phyloP scores from a whole-genome alignment of 2,113 vertebrate species.

The Rutilus rutilus region DNA sequence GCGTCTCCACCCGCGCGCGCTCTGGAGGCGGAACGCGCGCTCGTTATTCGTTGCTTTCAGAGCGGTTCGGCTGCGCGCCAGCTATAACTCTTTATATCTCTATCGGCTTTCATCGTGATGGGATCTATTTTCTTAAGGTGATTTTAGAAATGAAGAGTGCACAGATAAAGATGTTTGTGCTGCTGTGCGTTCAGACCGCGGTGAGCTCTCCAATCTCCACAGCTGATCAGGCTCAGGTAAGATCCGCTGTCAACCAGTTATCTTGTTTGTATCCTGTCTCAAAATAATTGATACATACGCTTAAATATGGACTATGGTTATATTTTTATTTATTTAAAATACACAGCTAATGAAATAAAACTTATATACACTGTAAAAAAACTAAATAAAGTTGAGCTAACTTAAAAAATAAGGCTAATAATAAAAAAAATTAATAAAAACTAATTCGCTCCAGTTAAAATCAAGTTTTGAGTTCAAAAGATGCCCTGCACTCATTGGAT shows the following conservation, averaged over 20 bases:
- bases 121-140: neutral
- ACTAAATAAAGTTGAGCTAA: no score
- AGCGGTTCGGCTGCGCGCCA: neutral
- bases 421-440: no score
- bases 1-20: neutral
- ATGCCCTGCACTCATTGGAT: no score
- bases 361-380: no score
- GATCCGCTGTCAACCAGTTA: neutral
- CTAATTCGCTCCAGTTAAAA: no score
- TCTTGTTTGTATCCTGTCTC: no score
- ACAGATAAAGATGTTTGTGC: neutral
- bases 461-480: no score
- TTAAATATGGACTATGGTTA: neutral
- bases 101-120: neutral
- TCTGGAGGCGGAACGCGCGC: neutral
- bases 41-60: no score
- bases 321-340: no score
- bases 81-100: no score
- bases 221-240: constrained; percentile 22
- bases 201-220: neutral
- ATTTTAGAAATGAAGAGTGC: no score
- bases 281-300: neutral
- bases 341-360: neutral
- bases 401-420: no score
- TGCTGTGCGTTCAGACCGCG: neutral